A percentile compares a stretch with the other conserved stretches of the same genome.
phyloP scores from a whole-genome alignment of 2,888 invertebrate genomes.

The Dynastes maya region DNA sequence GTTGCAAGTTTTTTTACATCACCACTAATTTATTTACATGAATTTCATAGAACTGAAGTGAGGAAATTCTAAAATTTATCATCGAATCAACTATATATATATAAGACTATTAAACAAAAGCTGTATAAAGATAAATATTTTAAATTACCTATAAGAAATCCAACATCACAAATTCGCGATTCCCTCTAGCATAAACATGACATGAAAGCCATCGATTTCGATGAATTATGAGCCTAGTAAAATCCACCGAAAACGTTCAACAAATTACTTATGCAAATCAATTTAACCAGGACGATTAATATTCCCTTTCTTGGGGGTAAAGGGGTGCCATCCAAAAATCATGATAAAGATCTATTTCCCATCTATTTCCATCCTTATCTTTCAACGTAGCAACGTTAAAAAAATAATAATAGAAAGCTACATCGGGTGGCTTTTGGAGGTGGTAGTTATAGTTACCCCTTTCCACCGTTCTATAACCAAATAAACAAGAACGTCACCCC shows the following conservation, averaged over 20 bases:
- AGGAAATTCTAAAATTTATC: too few species aligned
- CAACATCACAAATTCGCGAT: too few species aligned
- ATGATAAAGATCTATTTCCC: constrained; percentile 10
- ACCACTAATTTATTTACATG: too few species aligned
- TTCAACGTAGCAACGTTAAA: background rate
- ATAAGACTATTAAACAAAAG: too few species aligned
- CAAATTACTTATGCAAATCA: constrained; percentile 49
- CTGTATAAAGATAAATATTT: too few species aligned
- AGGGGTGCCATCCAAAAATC: background rate
- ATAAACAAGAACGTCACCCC: constrained; percentile 26
- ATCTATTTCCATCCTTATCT: background rate
- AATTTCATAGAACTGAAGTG: too few species aligned
- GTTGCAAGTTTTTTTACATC: too few species aligned
- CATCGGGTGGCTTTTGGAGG: background rate
- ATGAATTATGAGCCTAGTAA: constrained; percentile 22
- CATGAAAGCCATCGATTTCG: constrained; percentile 7
- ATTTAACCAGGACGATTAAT: constrained; percentile 46
- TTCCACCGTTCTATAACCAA: constrained; percentile 11
- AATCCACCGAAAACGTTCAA: constrained; percentile 44
- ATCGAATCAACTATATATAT: too few species aligned
- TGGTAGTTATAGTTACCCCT: constrained; percentile 1
- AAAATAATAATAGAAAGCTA: background rate
- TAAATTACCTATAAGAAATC: too few species aligned
- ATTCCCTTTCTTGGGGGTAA: background rate
- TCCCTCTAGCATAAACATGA: background rate